Evolutionary conservation across 1,140 invertebrate genomes (phyloP).

Genomic region (Hycleus cichorii): DNA sequence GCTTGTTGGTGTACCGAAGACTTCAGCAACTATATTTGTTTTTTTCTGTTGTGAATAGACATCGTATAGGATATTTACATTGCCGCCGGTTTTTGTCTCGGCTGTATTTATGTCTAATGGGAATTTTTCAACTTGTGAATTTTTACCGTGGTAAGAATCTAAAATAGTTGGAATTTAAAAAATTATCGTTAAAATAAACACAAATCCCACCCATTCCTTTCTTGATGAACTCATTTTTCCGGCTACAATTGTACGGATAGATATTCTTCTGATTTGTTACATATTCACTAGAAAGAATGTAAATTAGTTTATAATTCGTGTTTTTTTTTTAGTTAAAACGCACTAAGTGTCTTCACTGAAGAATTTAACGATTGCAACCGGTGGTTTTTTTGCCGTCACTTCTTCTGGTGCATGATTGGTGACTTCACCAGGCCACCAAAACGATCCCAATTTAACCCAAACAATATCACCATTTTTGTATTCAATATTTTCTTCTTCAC

Average conservation of each 20-base stretch:
- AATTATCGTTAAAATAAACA: too few relatives aligned
- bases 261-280: conserved; percentile 64
- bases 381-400: conserved; percentile 53
- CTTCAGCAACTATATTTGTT: conserved; percentile 43
- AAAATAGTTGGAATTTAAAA: conserved; percentile 12
- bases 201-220: conserved; percentile 59
- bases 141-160: conserved; percentile 54
- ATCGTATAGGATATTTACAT: conserved; percentile 55
- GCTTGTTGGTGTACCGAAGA: conserved; percentile 45
- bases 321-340: conserved; percentile 39
- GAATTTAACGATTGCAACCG: conserved; percentile 72
- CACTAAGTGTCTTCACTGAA: conserved; percentile 75
- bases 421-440: conserved; percentile 75
- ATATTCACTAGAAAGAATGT: conserved; percentile 61
- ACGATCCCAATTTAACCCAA: conserved; percentile 70
- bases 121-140: conserved; percentile 65
- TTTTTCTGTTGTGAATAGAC: conserved; percentile 53
- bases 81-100: conserved; percentile 57
- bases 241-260: conserved; percentile 65
- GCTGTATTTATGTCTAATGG: conserved; percentile 62
- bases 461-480: conserved; percentile 69
- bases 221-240: conserved; percentile 71
- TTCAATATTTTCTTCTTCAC: conserved; percentile 52
- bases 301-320: conserved; percentile 19
- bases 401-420: conserved; percentile 53